Conservation (phyloP, 1,140 invertebrate genomes). For the Ridgeia piscesae region DNA sequence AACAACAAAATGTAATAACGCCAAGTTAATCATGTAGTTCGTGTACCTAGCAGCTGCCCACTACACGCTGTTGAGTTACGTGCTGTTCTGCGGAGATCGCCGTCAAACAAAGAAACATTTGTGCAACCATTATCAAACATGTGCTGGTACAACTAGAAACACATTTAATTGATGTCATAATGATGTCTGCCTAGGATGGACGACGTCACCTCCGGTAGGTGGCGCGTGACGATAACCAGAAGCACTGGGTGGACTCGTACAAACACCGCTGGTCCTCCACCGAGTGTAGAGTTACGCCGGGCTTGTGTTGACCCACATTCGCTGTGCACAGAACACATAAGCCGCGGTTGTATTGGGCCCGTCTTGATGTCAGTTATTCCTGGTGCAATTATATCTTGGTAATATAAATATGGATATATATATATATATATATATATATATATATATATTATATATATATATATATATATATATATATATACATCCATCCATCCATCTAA, state of each 20-base stretch:
- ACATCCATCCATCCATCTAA: no score
- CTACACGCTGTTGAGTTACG: background rate
- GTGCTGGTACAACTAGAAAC: background rate
- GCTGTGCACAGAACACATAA: background rate
- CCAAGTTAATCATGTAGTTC: background rate
- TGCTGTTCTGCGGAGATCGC: background rate
- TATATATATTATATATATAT: no score
- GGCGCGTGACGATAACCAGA: background rate
- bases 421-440: no score
- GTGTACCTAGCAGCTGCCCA: background rate
- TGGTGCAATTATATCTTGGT: no score
- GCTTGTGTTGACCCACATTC: background rate
- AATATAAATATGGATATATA: no score
- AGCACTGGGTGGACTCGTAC: background rate
- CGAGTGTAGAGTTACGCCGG: background rate
- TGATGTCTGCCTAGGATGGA: background rate
- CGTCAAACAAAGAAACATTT: background rate
- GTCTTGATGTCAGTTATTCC: no score
- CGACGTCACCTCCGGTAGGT: background rate
- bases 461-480: no score
- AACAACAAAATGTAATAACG: background rate
- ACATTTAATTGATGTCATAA: background rate
- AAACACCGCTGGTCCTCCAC: background rate
- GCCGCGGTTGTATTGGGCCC: no score
- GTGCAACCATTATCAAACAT: background rate